Evolutionary conservation across 2,888 invertebrate species (phyloP), one percentile per base, ranked within the genome.

Genomic region (Perizoma flavofasciatum): DNA sequence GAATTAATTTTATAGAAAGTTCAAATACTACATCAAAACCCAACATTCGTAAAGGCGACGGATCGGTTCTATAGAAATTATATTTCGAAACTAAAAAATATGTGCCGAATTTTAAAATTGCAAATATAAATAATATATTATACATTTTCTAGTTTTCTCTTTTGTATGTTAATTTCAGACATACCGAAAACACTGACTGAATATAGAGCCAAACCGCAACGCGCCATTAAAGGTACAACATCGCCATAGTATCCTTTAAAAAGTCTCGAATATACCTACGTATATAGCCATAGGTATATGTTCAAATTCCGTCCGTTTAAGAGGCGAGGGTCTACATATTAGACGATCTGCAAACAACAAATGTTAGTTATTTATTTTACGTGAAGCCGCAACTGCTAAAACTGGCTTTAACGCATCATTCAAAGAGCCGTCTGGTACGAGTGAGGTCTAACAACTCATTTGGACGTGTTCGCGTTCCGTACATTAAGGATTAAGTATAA

Each of bases 301-400:
- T 54, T 54, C n/a, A 61, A 63, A 61, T 59, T 49, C 47, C 51
- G 35, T 35, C 54, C 45, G 49, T 49, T 56, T 55, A 61, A 63
- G 55, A 61, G 51, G 45, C 37, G 50, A 58, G 54, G 59, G 63
- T 49, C 37, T 45, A 53, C 55, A 63, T 52, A 66, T 63, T 52
- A 46, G 53, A 53, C 59, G 55, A 48, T 61, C 49, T 4, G 6
- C 8, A 47, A 49, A 58, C 41, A 43, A 22, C 49, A 55, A 59
- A 63, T 61, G 61, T 46, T 55, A 6, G 56, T 49, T 50, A 49
- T 64, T 47, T 50, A 49, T 64, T 59, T 59, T 52, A 61, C 43
- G 49, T 46, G 8, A 57, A 59, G 57, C 56, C 59, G 32, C 65
- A 56, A 40, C 46, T 9, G 7, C 45, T 11, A 11, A 44, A 50